Evolutionary conservation across 2,797 vertebrate species (phyloP).

Genomic region (Galagoides demidoff): DNA sequence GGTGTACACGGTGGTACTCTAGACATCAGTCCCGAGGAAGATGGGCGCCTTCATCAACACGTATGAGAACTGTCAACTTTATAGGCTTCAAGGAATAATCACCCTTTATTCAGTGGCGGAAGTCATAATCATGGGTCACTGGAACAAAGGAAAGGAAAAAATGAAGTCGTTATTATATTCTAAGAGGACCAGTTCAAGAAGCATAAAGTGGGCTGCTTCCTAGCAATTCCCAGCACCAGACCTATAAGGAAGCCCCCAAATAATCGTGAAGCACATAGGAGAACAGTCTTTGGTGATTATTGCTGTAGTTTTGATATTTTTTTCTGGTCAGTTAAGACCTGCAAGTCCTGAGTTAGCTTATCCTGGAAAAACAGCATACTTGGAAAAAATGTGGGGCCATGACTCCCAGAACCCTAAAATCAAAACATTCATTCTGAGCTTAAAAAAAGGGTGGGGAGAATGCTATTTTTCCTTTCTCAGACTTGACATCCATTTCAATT

Average conservation of each 20-base stretch:
- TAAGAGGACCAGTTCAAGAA: not conserved
- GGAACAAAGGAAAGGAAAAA: not conserved
- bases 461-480: constrained; percentile 17
- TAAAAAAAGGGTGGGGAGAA: not conserved
- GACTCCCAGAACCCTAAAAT: not conserved
- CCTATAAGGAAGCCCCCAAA: not conserved
- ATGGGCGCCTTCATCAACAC: not conserved
- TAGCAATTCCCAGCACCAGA: not conserved
- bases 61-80: not conserved
- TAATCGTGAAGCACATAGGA: not conserved
- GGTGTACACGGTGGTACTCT: not conserved
- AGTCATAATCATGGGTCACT: not conserved
- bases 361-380: not conserved
- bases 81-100: not conserved
- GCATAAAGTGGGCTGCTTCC: not conserved
- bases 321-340: not conserved
- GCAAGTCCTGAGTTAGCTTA: not conserved
- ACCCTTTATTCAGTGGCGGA: not conserved
- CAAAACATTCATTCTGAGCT: constrained; percentile 63
- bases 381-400: not conserved
- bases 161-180: not conserved
- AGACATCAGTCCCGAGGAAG: not conserved
- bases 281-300: not conserved
- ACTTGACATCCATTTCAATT: constrained; percentile 61
- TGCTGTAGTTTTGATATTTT: not conserved